Conservation (phyloP, 2,888 invertebrate species). For the Catocala nupta region DNA sequence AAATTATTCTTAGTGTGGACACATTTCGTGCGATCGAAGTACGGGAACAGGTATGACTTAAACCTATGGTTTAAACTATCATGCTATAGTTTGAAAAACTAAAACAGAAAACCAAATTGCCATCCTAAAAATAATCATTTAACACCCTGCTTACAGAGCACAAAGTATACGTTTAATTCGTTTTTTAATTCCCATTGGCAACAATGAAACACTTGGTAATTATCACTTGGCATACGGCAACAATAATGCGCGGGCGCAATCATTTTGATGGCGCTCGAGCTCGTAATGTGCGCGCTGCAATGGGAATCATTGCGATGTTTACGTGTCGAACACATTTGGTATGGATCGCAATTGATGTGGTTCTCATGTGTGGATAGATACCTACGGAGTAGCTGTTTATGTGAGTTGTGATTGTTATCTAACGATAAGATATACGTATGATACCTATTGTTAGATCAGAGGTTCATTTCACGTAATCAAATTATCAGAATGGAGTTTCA, state of each 20-base stretch:
- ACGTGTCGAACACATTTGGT: slow-evolving; percentile 56
- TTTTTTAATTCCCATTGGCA: slow-evolving; percentile 6
- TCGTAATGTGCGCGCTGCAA: slow-evolving; percentile 24
- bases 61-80: too few species aligned
- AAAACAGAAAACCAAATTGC: neutral
- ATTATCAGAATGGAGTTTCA: too few species aligned
- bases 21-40: too few species aligned
- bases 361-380: slow-evolving; percentile 53
- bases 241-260: slow-evolving; percentile 32
- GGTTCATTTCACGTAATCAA: too few species aligned
- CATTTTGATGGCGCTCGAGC: slow-evolving; percentile 31
- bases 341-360: slow-evolving; percentile 55
- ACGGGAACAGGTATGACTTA: too few species aligned
- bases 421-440: too few species aligned
- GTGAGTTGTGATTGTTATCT: too few species aligned
- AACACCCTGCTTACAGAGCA: neutral
- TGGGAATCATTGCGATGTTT: slow-evolving; percentile 49
- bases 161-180: neutral
- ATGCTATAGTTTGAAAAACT: too few species aligned
- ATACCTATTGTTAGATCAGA: too few species aligned
- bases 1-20: too few species aligned
- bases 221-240: slow-evolving; percentile 30
- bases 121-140: neutral
- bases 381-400: neutral
- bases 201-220: slow-evolving; percentile 25